These are phyloP conservation scores for Oreohelix idahoensis DNA, from an alignment of 1,140 invertebrate species.

Conservation along the genomic window DNA sequence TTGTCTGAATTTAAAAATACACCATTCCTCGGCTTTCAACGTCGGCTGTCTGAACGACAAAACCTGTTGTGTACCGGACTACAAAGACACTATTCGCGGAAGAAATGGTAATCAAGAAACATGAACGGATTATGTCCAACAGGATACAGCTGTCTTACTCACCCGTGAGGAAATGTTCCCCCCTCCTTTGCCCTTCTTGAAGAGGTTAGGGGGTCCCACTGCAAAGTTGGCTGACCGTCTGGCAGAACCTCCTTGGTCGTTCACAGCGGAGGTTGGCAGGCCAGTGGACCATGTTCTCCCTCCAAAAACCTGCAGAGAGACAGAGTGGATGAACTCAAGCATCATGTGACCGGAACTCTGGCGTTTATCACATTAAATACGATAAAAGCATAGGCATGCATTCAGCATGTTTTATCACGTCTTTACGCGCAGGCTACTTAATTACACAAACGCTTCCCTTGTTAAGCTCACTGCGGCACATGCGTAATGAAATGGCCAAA, in stretches of 20 bases:
- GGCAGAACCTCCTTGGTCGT: constrained; percentile 23
- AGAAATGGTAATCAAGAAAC: not conserved
- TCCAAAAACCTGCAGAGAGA: constrained; percentile 82
- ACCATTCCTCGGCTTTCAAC: not conserved
- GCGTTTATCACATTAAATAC: not conserved
- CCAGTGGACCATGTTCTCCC: constrained; percentile 77
- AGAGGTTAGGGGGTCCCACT: constrained; percentile 26
- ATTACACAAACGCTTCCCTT: too few species aligned
- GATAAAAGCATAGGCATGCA: constrained; percentile 7
- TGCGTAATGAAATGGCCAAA: too few species aligned
- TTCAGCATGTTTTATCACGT: not conserved
- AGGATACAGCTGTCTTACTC: not conserved
- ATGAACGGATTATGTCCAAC: not conserved
- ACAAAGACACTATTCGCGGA: not conserved
- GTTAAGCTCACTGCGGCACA: too few species aligned
- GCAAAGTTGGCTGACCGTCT: constrained; percentile 26
- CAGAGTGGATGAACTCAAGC: not conserved
- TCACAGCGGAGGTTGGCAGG: constrained; percentile 44
- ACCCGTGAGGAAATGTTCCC: constrained; percentile 8
- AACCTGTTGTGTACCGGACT: not conserved
- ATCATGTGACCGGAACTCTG: not conserved
- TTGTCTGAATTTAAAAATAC: too few species aligned
- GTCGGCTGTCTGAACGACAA: not conserved
- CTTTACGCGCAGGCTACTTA: too few species aligned
- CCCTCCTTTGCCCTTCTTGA: constrained; percentile 35